Conservation (phyloP, 2,888 invertebrate species). For the Autographa gamma region DNA sequence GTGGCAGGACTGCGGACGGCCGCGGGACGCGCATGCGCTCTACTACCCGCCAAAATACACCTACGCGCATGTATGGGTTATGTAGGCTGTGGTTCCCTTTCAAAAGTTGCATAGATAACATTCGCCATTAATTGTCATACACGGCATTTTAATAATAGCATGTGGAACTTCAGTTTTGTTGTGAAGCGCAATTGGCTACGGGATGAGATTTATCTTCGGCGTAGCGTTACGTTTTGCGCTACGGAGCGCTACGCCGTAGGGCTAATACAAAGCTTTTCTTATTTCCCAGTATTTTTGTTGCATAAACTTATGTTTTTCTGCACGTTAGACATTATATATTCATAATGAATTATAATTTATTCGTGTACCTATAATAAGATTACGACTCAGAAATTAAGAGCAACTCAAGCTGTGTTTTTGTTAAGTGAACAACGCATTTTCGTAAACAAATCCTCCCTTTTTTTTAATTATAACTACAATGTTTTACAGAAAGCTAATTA, state of each 20-base stretch:
- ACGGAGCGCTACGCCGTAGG: slow-evolving; percentile 49
- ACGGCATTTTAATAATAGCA: slow-evolving; percentile 19
- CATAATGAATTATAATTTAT: background rate
- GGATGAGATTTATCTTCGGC: slow-evolving; percentile 1
- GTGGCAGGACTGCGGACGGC: slow-evolving; percentile 86
- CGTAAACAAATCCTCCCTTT: too few species aligned
- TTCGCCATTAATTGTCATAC: slow-evolving; percentile 29
- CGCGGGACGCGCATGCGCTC: slow-evolving; percentile 79
- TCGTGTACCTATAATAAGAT: too few species aligned
- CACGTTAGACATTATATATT: background rate
- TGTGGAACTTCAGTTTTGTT: slow-evolving; percentile 3
- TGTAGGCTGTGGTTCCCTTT: slow-evolving; percentile 68
- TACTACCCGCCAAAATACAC: slow-evolving; percentile 87
- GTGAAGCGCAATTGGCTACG: slow-evolving; percentile 19
- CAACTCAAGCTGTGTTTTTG: too few species aligned
- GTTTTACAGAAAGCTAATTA: too few species aligned
- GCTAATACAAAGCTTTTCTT: slow-evolving; percentile 7
- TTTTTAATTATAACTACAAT: too few species aligned
- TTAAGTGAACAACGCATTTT: too few species aligned
- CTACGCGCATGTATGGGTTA: slow-evolving; percentile 86
- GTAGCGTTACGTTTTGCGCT: slow-evolving; percentile 37
- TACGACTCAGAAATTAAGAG: too few species aligned
- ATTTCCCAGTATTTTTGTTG: slow-evolving; percentile 5
- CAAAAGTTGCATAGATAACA: slow-evolving; percentile 78
- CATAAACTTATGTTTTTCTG: background rate